Evolutionary conservation across 2,797 vertebrate species (phyloP), one percentile per base, ranked within the genome.

Genomic region (Cheracebus regulus): DNA sequence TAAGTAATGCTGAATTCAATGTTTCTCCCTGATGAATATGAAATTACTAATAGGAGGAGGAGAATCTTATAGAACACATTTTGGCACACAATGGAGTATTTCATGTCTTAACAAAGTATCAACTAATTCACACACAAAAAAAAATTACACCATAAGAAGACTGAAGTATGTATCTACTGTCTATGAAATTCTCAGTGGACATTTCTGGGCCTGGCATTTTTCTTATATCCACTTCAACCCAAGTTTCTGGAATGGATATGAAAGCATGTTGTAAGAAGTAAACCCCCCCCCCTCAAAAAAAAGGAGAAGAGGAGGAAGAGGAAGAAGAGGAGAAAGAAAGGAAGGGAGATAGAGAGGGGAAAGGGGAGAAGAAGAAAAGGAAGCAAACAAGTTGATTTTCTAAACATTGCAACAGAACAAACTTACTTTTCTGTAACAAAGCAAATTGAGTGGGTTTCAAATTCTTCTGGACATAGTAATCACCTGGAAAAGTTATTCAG

Each of bases 301-400:
- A 67, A 33, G 2, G 22, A 30, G 11, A 28, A 36, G 46, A 7
- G 33, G 44, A 2, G 30, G 8, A n/a, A 13, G 12, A 57, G 20
- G 3, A 36, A 64, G 28, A 28, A 10, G 22, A 8, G 24, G 55
- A 10, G 22, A 57, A 57, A 57, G 55, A 57, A 57, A 1, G 41
- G 55, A 9, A 57, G 24, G 55, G 4, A 7, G 19, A 11, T 0
- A 8, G 5, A n/a, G 24, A 17, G 14, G 28, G 28, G 3, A 2
- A 15, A 15, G 22, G 2, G 24, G 36, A 3, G 11, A 10, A 36
- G 2, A 19, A 67, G n/a, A 24, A 67, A 48, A 50, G 3, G 48
- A 2, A 26, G 46, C 36, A 28, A 28, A 83, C 4, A 46, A 36
- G 24, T 2, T 41, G 28, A 2, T 39, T 72, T 7, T 50, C 24